Base-by-base conservation (phyloP, 2,797 vertebrate species). In the Geranospiza caerulescens region DNA sequence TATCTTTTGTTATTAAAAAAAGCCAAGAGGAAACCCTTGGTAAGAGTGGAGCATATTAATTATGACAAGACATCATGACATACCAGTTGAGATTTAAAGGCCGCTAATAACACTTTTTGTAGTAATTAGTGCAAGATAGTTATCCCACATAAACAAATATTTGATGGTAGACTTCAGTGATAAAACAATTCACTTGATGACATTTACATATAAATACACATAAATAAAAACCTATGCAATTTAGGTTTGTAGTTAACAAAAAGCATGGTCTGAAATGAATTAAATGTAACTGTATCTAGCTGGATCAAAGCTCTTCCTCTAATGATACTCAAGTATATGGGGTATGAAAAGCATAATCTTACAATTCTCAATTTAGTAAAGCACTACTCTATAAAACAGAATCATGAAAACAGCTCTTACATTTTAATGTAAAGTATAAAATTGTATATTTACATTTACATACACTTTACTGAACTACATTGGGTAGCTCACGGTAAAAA, bases 141-240 rank as follows among this genome's bases (percentile, higher is more conserved):
- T 92, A 87, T 86, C 52, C 45, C 87, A 96, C 45, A 96, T 38
- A 90, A 96, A 95, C 95, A 96, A 92, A 47, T 71, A 87, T 42
- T 52, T 90, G 92, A 96, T 87, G 92, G 80, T 53, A 45, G 59
- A 91, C 82, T 90, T 96, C 83, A 87, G 67, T 67, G 96, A 93
- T 74, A 95, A 96, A 96, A 96, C 93, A 90, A 96, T 91, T 95
- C 94, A 95, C 79, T 94, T 96, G 93, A 95, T 96, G 95, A 96
- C 94, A 96, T 89, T 97, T 70, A 96, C 90, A 97, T 85, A 97
- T 96, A 97, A 98, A 98, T 94, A 98, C 66, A 94, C 88, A 97
- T 97, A 98, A 97, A 97, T 97, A 98, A 97, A 96, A 91, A 42
- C 94, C 87, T 87, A 84, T 7, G 34, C 70, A 82, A 78, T 75